phyloP scores from a whole-genome alignment of 2,797 vertebrate species.

The Oreonectes daqikongensis region DNA sequence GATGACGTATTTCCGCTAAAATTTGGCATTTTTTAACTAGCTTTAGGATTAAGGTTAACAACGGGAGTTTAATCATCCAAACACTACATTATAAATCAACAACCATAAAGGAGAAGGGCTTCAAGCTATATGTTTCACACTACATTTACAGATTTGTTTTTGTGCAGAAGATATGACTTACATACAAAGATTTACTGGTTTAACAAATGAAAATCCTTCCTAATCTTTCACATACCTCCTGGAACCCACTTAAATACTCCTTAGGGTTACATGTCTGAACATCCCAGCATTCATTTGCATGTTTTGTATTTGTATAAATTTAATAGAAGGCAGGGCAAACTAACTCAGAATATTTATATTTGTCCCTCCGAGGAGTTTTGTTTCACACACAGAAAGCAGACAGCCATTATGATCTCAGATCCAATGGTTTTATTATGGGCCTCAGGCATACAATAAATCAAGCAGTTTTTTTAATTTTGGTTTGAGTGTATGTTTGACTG shows the following conservation, averaged over 20 bases:
- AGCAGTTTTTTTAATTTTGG: constrained; percentile 3
- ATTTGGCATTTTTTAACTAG: too few relatives aligned
- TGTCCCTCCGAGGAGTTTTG: not conserved
- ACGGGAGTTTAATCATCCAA: too few relatives aligned
- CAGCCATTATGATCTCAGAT: not conserved
- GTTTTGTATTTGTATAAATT: constrained; percentile 2
- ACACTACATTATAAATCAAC: too few relatives aligned
- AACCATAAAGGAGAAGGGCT: too few relatives aligned
- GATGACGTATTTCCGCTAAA: too few relatives aligned
- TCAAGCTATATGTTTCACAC: too few relatives aligned
- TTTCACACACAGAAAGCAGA: constrained; percentile 19
- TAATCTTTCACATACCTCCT: too few relatives aligned
- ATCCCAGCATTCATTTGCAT: not conserved
- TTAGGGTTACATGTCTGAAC: not conserved
- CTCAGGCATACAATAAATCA: constrained; percentile 13
- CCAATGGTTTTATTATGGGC: constrained; percentile 18
- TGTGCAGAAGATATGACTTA: not conserved
- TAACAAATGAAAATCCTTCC: too few relatives aligned
- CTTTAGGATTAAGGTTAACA: too few relatives aligned
- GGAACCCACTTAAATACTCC: too few relatives aligned
- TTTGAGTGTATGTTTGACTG: not conserved
- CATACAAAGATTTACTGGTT: too few relatives aligned
- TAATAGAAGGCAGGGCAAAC: not conserved
- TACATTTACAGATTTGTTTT: too few relatives aligned
- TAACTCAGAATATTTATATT: constrained; percentile 26